Evolutionary conservation across 2,888 invertebrate species (phyloP).

Genomic region (Dromius quadrimaculatus): DNA sequence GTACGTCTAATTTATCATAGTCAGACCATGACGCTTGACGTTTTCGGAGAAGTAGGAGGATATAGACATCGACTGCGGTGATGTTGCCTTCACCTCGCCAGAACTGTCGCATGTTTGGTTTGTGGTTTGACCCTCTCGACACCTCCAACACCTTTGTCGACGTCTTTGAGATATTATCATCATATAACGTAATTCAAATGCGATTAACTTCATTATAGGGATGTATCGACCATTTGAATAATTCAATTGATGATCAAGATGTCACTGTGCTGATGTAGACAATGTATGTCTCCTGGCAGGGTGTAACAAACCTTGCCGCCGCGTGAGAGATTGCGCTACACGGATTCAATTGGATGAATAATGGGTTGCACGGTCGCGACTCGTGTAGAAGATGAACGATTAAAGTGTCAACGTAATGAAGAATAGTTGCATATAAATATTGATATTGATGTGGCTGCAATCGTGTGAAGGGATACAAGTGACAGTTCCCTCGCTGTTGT

Average conservation of each 20-base stretch:
- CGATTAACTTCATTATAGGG: no score
- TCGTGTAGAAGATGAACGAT: conserved; percentile 60
- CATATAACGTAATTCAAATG: no score
- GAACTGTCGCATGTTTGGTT: conserved; percentile 22
- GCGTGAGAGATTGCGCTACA: conserved; percentile 26
- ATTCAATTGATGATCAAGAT: no score
- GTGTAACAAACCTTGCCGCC: conserved; percentile 3
- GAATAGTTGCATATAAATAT: conserved; percentile 66
- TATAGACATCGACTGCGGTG: neutral
- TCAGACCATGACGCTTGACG: conserved; percentile 49
- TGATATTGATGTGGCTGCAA: conserved; percentile 63
- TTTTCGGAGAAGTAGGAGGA: conserved; percentile 43
- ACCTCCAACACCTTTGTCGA: no score
- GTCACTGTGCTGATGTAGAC: no score
- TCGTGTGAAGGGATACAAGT: conserved; percentile 68
- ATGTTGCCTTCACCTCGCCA: conserved; percentile 11
- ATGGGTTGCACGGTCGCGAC: conserved; percentile 36
- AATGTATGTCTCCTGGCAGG: neutral
- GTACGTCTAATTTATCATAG: conserved; percentile 49
- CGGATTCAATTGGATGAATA: conserved; percentile 51
- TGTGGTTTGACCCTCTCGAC: conserved; percentile 19
- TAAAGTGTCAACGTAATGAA: conserved; percentile 66
- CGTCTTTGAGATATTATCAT: no score
- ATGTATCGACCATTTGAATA: no score
- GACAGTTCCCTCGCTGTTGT: conserved; percentile 65